Conservation (phyloP, 2,797 vertebrate species). For the Hylomyscus alleni region DNA sequence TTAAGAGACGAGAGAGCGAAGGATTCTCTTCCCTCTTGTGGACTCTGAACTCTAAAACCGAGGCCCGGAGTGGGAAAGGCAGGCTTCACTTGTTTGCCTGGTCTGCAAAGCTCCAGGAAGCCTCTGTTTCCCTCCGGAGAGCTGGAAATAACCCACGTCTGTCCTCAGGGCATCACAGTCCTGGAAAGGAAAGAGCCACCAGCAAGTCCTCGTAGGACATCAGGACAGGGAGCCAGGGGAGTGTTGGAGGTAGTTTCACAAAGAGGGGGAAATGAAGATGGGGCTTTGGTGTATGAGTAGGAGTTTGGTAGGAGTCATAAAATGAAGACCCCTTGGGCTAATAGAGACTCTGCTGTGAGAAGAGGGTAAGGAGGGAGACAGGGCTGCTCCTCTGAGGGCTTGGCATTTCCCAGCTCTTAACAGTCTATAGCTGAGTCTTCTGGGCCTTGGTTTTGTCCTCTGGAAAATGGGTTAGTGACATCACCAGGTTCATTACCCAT, state of each 20-base stretch:
- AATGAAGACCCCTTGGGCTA: background rate
- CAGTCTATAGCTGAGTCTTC: background rate
- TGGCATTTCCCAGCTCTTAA: background rate
- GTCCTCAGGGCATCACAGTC: background rate
- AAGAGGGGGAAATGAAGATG: background rate
- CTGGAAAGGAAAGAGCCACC: background rate
- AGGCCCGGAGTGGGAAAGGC: conserved; percentile 13
- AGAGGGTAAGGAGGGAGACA: background rate
- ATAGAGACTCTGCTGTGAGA: background rate
- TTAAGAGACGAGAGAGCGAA: conserved; percentile 2
- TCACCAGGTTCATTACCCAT: background rate
- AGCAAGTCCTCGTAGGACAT: background rate
- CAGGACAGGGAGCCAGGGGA: background rate
- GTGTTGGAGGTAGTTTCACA: background rate
- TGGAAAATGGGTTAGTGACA: conserved; percentile 11
- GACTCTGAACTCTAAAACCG: conserved; percentile 46
- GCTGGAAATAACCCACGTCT: background rate
- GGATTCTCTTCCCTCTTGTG: background rate
- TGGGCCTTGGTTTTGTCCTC: conserved; percentile 32
- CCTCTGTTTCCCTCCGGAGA: background rate
- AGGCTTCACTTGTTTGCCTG: background rate
- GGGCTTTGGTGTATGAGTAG: background rate
- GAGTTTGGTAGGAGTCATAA: background rate
- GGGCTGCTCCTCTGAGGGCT: background rate
- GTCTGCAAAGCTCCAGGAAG: background rate